A percentile compares a stretch with the other conserved stretches of the same genome.
These are phyloP conservation scores for Zoanthus sansibaricus DNA, from an alignment of 92 coral and sea anemone species.

Conservation along the genomic window DNA sequence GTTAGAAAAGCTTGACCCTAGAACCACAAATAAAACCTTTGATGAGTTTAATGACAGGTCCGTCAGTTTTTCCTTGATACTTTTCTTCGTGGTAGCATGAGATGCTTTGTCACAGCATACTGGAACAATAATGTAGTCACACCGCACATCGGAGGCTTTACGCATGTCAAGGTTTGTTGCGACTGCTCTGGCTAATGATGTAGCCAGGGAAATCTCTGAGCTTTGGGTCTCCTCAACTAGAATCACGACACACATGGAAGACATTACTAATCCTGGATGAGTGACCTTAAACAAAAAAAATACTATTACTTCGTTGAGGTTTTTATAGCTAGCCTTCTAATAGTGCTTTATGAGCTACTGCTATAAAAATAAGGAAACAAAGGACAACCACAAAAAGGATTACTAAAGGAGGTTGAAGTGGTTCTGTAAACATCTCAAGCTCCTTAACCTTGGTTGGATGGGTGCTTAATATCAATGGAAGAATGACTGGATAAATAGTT, in stretches of 20 bases:
- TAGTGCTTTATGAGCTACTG: neutral
- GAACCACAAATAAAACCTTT: slow-evolving; percentile 79
- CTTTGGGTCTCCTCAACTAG: slow-evolving; percentile 65
- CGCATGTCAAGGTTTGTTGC: slow-evolving; percentile 82
- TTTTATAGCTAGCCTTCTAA: neutral
- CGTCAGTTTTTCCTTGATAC: slow-evolving; percentile 65
- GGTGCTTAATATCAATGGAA: neutral
- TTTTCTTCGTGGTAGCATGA: slow-evolving; percentile 46
- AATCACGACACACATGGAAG: slow-evolving; percentile 81
- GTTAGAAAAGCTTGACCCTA: slow-evolving; percentile 81
- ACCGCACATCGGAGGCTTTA: slow-evolving; percentile 88
- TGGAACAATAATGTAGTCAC: slow-evolving; percentile 68
- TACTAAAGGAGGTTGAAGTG: no score
- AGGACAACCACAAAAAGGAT: no score
- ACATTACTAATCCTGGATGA: slow-evolving; percentile 88
- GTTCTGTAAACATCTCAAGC: no score
- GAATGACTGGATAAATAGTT: neutral
- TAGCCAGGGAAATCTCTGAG: slow-evolving; percentile 3
- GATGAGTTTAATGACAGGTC: slow-evolving; percentile 44
- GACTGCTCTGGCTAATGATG: slow-evolving; percentile 80
- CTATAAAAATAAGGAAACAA: no score
- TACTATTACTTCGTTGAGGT: neutral
- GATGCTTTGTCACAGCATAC: slow-evolving; percentile 49
- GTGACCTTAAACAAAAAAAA: slow-evolving; percentile 71
- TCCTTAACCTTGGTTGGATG: no score